Percentiles rank a stretch among this genome's conserved stretches.
These are phyloP conservation scores for Tragelaphus eurycerus DNA, from an alignment of 2,797 vertebrate genomes.

Conservation along the genomic window DNA sequence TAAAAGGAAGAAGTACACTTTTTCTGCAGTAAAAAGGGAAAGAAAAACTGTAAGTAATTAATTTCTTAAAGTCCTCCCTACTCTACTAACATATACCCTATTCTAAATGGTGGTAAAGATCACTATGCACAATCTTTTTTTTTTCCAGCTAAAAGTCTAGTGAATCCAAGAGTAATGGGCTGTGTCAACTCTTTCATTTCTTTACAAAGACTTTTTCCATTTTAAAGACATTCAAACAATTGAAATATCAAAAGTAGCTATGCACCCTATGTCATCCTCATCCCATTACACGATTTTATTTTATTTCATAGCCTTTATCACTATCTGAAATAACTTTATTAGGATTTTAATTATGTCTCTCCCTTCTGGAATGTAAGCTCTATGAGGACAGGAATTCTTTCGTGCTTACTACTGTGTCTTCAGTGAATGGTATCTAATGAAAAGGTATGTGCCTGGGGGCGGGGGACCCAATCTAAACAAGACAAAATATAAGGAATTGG, in stretches of 20 bases:
- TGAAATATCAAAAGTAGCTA: neutral
- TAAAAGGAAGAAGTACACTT: neutral
- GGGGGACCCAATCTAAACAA: neutral
- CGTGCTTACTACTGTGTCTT: neutral
- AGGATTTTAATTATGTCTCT: neutral
- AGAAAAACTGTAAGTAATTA: neutral
- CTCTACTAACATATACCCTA: neutral
- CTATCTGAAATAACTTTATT: neutral
- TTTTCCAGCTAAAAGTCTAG: neutral
- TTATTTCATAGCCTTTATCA: neutral
- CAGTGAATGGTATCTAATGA: neutral
- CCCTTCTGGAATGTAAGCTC: slow-evolving; percentile 40
- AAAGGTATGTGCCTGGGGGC: neutral
- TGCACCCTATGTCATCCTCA: neutral
- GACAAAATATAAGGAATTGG: neutral
- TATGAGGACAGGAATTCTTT: slow-evolving; percentile 44
- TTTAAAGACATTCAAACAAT: neutral
- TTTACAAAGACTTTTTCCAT: neutral
- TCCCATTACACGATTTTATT: neutral
- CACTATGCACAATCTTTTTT: neutral
- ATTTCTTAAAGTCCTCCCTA: neutral
- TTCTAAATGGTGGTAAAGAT: neutral
- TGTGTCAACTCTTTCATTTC: neutral
- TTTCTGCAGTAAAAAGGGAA: neutral
- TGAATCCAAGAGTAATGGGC: neutral